A percentile compares a stretch with the other conserved stretches of the same genome.
Evolutionary conservation across 2,797 vertebrate genomes (phyloP).

Genomic region (Xyrichtys novacula): DNA sequence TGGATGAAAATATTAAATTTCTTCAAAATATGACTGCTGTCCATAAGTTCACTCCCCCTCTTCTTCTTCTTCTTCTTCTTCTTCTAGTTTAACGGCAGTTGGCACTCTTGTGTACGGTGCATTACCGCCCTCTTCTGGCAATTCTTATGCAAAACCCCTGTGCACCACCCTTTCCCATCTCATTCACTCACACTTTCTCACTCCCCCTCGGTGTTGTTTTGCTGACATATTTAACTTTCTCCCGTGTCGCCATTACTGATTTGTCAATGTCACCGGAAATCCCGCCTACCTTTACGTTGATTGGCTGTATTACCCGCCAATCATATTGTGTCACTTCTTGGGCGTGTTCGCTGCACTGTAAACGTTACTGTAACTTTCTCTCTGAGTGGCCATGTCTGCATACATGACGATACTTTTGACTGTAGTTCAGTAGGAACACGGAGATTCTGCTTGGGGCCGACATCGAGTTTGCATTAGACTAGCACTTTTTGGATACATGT

Average conservation of each 20-base stretch:
- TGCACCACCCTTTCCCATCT: too few species aligned
- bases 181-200: too few species aligned
- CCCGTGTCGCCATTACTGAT: constrained; percentile 72
- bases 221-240: constrained; percentile 80
- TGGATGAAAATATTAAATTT: constrained; percentile 64
- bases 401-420: not conserved
- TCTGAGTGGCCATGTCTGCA: not conserved
- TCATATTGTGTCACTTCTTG: constrained; percentile 30
- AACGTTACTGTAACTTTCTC: constrained; percentile 33
- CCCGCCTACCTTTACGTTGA: constrained; percentile 35
- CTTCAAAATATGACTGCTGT: constrained; percentile 81
- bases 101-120: too few species aligned
- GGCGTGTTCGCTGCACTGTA: constrained; percentile 36
- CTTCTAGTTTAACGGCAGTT: too few species aligned
- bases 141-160: too few species aligned
- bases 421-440: not conserved
- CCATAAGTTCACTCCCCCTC: constrained; percentile 81
- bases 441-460: not conserved
- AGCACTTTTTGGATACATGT: too few species aligned
- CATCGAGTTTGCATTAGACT: too few species aligned
- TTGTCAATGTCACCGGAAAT: constrained; percentile 77
- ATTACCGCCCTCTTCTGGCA: too few species aligned
- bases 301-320: constrained; percentile 63
- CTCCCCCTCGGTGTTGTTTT: constrained; percentile 81
- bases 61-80: too few species aligned